Percentiles rank a stretch among this genome's conserved stretches.
Conservation (phyloP, 2,888 invertebrate species). For the Eristalis pertinax region DNA sequence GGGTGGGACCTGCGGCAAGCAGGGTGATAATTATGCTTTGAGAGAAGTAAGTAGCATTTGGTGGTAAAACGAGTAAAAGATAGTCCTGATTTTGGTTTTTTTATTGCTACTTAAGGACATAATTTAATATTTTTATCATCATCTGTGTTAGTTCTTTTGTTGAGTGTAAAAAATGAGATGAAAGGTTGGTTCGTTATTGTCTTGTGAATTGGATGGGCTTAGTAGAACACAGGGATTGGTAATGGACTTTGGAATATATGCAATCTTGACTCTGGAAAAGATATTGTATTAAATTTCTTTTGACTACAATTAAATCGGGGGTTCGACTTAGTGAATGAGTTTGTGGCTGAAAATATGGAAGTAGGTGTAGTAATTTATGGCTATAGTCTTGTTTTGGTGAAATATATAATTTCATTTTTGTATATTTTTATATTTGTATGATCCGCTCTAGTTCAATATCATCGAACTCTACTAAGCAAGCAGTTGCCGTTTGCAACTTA, state of each 20-base stretch:
- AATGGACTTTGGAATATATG: neutral
- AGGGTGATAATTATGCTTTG: constrained; percentile 60
- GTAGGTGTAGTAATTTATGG: no score
- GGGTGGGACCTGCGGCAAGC: constrained; percentile 31
- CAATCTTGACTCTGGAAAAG: neutral
- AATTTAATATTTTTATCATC: constrained; percentile 62
- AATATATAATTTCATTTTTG: no score
- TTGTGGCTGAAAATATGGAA: no score
- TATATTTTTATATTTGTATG: no score
- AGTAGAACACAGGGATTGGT: neutral
- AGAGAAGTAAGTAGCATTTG: constrained; percentile 1
- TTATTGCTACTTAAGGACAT: constrained; percentile 65
- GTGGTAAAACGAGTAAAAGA: constrained; percentile 49
- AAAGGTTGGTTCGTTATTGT: neutral
- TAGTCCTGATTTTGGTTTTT: constrained; percentile 52
- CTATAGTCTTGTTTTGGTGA: no score
- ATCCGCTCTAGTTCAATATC: no score
- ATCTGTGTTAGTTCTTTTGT: constrained; percentile 41
- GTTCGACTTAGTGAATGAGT: no score
- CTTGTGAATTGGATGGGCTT: neutral
- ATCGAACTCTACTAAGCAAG: no score
- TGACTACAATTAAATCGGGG: neutral
- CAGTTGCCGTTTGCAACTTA: no score
- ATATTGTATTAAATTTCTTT: neutral
- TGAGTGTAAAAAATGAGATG: neutral